These are phyloP conservation scores for Clarias magur DNA, from an alignment of 2,113 vertebrate species.

Conservation along the genomic window DNA sequence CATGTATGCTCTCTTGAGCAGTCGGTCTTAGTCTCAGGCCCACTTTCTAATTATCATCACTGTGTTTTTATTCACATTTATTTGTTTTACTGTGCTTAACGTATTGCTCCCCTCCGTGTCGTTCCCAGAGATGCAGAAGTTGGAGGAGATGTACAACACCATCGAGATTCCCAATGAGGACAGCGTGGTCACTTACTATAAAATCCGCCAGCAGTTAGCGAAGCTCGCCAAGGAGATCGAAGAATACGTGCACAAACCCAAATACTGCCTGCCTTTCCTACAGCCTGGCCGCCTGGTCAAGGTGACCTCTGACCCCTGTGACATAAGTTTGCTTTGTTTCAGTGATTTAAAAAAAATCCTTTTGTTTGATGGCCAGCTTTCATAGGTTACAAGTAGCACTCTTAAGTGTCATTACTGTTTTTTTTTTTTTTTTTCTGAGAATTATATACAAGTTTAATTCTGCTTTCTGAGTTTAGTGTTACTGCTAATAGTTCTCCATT, in stretches of 20 bases:
- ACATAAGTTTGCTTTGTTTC: background rate
- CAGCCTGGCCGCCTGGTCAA: slow-evolving; percentile 93
- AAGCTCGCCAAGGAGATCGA: slow-evolving; percentile 93
- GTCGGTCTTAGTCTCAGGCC: background rate
- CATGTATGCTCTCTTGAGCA: background rate
- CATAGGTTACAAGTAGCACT: background rate
- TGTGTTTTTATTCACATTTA: background rate
- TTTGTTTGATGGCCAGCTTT: background rate
- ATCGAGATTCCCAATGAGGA: slow-evolving; percentile 95
- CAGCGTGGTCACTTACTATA: slow-evolving; percentile 91
- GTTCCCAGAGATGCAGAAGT: slow-evolving; percentile 76
- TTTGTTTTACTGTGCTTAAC: background rate
- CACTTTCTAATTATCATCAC: background rate
- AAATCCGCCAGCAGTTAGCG: slow-evolving; percentile 92
- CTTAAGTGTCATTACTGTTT: background rate
- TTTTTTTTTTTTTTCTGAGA: too few species aligned
- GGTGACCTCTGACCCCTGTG: slow-evolving; percentile 55
- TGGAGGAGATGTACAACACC: slow-evolving; percentile 88
- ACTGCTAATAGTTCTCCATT: background rate
- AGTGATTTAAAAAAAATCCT: background rate
- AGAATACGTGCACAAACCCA: slow-evolving; percentile 92
- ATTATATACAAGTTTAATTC: background rate
- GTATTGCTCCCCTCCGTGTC: background rate
- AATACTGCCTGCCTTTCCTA: slow-evolving; percentile 93
- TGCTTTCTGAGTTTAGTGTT: background rate